Evolutionary conservation across 1,140 invertebrate genomes (phyloP).

Genomic region (Anoplophora glabripennis): DNA sequence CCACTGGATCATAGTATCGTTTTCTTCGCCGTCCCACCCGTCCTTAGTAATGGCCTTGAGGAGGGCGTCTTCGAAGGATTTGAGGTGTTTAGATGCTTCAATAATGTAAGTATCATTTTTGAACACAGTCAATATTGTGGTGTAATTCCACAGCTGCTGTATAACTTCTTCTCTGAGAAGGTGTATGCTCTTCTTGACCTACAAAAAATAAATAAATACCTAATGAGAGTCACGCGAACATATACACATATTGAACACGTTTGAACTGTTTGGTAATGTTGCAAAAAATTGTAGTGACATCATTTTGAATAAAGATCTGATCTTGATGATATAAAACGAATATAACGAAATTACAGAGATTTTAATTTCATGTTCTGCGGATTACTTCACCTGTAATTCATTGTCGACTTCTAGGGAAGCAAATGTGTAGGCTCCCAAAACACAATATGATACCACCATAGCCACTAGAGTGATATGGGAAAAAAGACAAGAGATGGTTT

Average conservation of each 20-base stretch:
- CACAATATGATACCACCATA: constrained; percentile 83
- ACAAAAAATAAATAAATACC: too few relatives aligned
- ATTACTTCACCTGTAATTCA: constrained; percentile 65
- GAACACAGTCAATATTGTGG: constrained; percentile 60
- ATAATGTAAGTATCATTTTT: constrained; percentile 71
- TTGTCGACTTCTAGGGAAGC: constrained; percentile 72
- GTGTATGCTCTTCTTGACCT: constrained; percentile 79
- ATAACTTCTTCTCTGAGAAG: constrained; percentile 71
- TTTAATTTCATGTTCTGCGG: not conserved
- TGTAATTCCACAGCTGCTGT: constrained; percentile 76
- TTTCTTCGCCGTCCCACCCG: constrained; percentile 90
- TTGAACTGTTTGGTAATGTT: too few relatives aligned
- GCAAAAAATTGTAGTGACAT: too few relatives aligned
- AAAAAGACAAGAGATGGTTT: constrained; percentile 80
- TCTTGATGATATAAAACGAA: too few relatives aligned
- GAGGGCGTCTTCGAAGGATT: constrained; percentile 79
- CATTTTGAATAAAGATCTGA: too few relatives aligned
- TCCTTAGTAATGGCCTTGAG: constrained; percentile 81
- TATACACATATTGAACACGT: too few relatives aligned
- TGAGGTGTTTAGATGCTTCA: constrained; percentile 58
- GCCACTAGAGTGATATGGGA: constrained; percentile 85
- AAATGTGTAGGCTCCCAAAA: constrained; percentile 83
- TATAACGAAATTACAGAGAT: not conserved
- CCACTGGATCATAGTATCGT: constrained; percentile 74
- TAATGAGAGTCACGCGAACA: too few relatives aligned